Evolutionary conservation across 2,888 invertebrate species (phyloP).

Genomic region (Tridacna gigas): DNA sequence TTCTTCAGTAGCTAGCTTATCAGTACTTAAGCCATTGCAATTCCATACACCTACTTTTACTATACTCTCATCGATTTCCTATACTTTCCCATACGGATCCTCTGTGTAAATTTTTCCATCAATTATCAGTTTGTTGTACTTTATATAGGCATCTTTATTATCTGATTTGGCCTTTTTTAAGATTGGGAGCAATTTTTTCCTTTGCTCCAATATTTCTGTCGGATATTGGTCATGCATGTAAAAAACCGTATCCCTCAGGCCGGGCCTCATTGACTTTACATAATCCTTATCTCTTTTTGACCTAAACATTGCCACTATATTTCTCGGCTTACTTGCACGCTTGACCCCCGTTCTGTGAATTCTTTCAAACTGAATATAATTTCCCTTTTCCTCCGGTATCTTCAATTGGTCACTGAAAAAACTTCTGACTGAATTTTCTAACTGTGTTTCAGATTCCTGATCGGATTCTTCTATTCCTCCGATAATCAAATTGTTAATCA

Average conservation of each 20-base stretch:
- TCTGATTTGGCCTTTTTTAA: conserved; percentile 18
- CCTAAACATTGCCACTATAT: conserved; percentile 16
- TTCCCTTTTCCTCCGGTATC: background rate
- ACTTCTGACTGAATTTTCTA: background rate
- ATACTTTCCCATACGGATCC: conserved; percentile 28
- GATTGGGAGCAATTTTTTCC: conserved; percentile 15
- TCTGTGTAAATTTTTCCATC: conserved; percentile 25
- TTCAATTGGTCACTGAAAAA: background rate
- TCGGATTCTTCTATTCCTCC: background rate
- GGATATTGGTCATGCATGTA: conserved; percentile 38
- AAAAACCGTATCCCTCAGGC: background rate
- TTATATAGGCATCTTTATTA: conserved; percentile 25
- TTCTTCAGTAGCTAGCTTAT: background rate
- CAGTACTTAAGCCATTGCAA: conserved; percentile 16
- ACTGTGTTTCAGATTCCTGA: background rate
- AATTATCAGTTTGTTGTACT: conserved; percentile 31
- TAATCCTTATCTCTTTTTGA: conserved; percentile 2
- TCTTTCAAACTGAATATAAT: background rate
- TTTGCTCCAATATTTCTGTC: conserved; percentile 8
- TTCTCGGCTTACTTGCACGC: background rate
- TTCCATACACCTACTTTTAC: conserved; percentile 30
- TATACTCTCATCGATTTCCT: conserved; percentile 6
- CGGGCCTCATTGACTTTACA: background rate
- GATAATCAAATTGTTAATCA: conserved; percentile 15
- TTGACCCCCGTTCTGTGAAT: background rate